phyloP scores from a whole-genome alignment of 2,113 vertebrate genomes.

The Tautogolabrus adspersus region DNA sequence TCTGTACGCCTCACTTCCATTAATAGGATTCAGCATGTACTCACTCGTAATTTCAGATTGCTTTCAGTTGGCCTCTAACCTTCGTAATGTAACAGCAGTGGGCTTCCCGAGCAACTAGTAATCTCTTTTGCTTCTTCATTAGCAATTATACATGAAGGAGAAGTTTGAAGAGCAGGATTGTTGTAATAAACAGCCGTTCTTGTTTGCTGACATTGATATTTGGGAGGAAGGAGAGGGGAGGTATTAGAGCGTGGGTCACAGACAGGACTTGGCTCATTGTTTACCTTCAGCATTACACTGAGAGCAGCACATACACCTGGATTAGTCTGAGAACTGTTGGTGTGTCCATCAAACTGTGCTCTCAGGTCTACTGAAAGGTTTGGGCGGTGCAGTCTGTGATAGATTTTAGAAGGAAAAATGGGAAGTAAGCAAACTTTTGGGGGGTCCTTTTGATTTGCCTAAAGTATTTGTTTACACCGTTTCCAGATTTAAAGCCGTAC shows the following conservation, averaged over 20 bases:
- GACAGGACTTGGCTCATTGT: conserved; percentile 59
- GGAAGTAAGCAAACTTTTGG: not conserved
- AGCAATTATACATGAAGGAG: conserved; percentile 39
- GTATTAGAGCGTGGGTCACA: conserved; percentile 46
- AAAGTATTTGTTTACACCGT: not conserved
- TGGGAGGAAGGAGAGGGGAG: not conserved
- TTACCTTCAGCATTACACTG: conserved; percentile 19
- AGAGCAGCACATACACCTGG: conserved; percentile 26
- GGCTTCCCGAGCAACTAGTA: conserved; percentile 14
- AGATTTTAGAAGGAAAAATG: conserved; percentile 42
- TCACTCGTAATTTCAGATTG: conserved; percentile 40
- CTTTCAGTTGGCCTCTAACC: conserved; percentile 72
- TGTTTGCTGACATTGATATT: conserved; percentile 39
- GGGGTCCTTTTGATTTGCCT: not conserved
- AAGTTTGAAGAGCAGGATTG: not conserved
- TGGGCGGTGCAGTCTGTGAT: conserved; percentile 14
- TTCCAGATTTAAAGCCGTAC: not conserved
- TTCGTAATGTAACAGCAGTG: conserved; percentile 55
- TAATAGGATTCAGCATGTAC: conserved; percentile 59
- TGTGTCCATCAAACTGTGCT: conserved; percentile 23
- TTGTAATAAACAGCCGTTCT: conserved; percentile 1
- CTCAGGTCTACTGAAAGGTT: conserved; percentile 42
- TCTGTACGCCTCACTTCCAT: conserved; percentile 9
- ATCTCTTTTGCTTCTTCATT: conserved; percentile 41
- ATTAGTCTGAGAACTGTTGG: conserved; percentile 42